Conservation (phyloP, 2,888 invertebrate species). For the Scaeva pyrastri region DNA sequence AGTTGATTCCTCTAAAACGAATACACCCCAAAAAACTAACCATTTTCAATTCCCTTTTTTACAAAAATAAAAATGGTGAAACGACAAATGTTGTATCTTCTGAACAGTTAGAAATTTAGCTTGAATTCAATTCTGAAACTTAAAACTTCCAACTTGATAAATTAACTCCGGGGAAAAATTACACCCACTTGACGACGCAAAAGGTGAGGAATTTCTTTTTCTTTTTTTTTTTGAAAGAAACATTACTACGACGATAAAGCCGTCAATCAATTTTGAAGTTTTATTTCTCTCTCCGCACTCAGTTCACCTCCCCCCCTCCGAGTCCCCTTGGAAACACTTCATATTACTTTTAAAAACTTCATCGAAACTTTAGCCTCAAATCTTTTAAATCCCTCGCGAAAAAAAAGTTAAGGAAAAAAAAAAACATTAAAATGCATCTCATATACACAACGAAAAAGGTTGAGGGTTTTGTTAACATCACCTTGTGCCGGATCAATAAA, state of each 20-base stretch:
- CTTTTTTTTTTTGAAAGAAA: conserved; percentile 14
- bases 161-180: no score
- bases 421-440: conserved; percentile 26
- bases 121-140: no score
- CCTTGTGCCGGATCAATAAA: conserved; percentile 32
- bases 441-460: conserved; percentile 10
- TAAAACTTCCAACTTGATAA: no score
- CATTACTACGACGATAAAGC: conserved; percentile 1
- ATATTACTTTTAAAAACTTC: conserved; percentile 29
- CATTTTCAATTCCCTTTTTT: no score
- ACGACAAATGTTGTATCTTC: no score
- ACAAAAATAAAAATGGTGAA: no score
- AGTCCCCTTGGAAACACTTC: not conserved
- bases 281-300: not conserved
- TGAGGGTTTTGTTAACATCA: conserved; percentile 39
- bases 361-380: conserved; percentile 20
- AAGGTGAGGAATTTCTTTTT: no score
- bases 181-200: no score
- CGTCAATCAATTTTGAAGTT: conserved; percentile 2
- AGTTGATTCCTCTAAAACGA: no score
- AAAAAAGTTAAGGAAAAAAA: conserved; percentile 10
- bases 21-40: no score
- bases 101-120: no score
- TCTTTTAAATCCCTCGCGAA: conserved; percentile 20
- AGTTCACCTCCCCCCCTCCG: no score